Conservation (phyloP, 2,888 invertebrate genomes). For the Dinocampus coccinellae region DNA sequence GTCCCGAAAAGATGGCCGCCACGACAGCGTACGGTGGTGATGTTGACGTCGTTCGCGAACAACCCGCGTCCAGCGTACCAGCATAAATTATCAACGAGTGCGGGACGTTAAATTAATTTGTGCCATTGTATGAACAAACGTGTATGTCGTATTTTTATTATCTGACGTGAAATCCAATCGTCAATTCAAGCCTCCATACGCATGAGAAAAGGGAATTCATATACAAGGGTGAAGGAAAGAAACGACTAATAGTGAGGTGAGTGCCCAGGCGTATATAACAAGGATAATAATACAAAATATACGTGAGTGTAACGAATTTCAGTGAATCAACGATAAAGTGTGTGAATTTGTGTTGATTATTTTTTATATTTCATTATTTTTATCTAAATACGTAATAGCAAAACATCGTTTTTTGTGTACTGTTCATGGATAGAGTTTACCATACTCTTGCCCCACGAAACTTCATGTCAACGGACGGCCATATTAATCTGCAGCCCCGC, state of each 20-base stretch:
- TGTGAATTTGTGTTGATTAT: conserved; percentile 1
- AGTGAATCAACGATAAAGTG: neutral
- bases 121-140: neutral
- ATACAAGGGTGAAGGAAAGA: conserved; percentile 35
- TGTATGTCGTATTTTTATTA: neutral
- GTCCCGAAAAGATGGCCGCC: conserved; percentile 66
- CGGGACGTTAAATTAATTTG: conserved; percentile 3
- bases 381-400: conserved; percentile 15
- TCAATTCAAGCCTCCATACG: conserved; percentile 39
- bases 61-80: conserved; percentile 59
- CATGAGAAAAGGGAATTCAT: conserved; percentile 34
- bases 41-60: conserved; percentile 64
- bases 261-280: conserved; percentile 26
- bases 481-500: conserved; percentile 53
- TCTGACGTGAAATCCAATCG: neutral
- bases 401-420: conserved; percentile 29
- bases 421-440: conserved; percentile 34
- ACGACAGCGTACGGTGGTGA: conserved; percentile 66
- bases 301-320: neutral
- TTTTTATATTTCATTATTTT: conserved; percentile 2
- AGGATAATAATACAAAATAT: conserved; percentile 21
- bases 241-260: conserved; percentile 40
- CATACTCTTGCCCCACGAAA: conserved; percentile 42
- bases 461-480: conserved; percentile 53
- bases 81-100: conserved; percentile 52